Base-by-base conservation (phyloP, 2,888 invertebrate species). In the Steinernema carpocapsae region DNA sequence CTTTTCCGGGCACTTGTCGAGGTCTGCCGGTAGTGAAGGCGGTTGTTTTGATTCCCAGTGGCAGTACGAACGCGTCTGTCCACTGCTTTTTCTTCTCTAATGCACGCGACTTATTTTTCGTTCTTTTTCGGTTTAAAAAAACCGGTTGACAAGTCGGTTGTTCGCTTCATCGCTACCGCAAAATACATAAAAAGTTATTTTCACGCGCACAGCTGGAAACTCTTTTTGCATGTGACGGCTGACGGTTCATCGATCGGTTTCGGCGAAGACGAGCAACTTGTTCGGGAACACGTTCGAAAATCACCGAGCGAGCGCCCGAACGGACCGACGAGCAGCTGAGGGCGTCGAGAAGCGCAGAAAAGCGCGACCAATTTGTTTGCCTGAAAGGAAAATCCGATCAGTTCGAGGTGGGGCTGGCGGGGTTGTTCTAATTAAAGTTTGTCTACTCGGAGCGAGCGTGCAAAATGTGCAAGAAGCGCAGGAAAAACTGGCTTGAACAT, bases 161-260 rank as follows among this genome's bases (percentile, higher is more conserved):
- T n/a, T 29, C 64, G 64, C 64, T 64, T 64, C 64, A 17, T 26
- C 64, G 64, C 32, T 17, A 64, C 64, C 32, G 64, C 64, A 64
- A 64, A 64, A 64, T 64, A 64, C 64, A 64, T 64, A 64, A 64
- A 64, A 64, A 64, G 64, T 32, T 64, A 64, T 64, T 64, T 64
- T 64, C 32, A 64, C 32, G 64, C 32, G 64, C 64, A 37, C 64
- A 64, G 64, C 64, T 64, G 64, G 64, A 64, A 32, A 29, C 64
- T 29, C 64, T 37, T 64, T 19, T 48, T 19, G 48, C 48, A 4
- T 37, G 37, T 6, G 37, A 37, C 19, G 19, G 48, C 48, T 4
- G 22, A 52, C 32, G 64, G 32, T 52, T 64, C 64, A 64, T 64
- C 64, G 64, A 64, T 64, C 64, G 64, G 19, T 64, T 32, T 32